A percentile compares a stretch with the other conserved stretches of the same genome.
Conservation (phyloP, 2,888 invertebrate species). For the Latrodectus hesperus region DNA sequence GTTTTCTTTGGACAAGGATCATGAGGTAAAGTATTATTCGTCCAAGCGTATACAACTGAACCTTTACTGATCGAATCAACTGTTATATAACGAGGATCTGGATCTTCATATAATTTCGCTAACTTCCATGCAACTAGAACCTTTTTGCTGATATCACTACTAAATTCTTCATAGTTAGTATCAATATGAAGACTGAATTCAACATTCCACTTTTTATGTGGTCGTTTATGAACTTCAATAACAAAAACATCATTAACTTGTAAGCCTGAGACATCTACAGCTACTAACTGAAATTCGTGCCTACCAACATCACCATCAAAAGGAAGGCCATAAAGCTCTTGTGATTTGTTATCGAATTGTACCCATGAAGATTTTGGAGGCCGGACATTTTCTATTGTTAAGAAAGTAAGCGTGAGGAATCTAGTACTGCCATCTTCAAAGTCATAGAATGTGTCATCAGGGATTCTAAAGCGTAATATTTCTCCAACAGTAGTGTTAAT, state of each 20-base stretch:
- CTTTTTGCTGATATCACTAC: slow-evolving; percentile 72
- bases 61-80: slow-evolving; percentile 83
- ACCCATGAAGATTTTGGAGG: slow-evolving; percentile 86
- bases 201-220: slow-evolving; percentile 73
- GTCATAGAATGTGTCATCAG: slow-evolving; percentile 87
- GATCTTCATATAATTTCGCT: slow-evolving; percentile 67
- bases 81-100: slow-evolving; percentile 74
- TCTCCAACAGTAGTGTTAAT: slow-evolving; percentile 88
- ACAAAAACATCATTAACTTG: slow-evolving; percentile 70
- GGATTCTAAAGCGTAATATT: slow-evolving; percentile 85
- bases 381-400: slow-evolving; percentile 81
- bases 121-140: slow-evolving; percentile 72
- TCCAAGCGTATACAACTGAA: slow-evolving; percentile 78
- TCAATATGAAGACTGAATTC: slow-evolving; percentile 86
- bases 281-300: slow-evolving; percentile 85
- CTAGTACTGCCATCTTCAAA: slow-evolving; percentile 86
- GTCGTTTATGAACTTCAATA: slow-evolving; percentile 66
- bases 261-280: slow-evolving; percentile 58
- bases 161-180: slow-evolving; percentile 75
- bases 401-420: slow-evolving; percentile 81
- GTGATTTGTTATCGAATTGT: slow-evolving; percentile 84
- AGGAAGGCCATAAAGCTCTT: slow-evolving; percentile 90
- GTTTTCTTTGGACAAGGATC: slow-evolving; percentile 67
- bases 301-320: slow-evolving; percentile 82
- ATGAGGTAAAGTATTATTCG: slow-evolving; percentile 69